Percentiles rank a stretch among this genome's conserved stretches.
These are phyloP conservation scores for Anhinga rufa DNA, from an alignment of 2,113 vertebrate species.

Conservation along the genomic window DNA sequence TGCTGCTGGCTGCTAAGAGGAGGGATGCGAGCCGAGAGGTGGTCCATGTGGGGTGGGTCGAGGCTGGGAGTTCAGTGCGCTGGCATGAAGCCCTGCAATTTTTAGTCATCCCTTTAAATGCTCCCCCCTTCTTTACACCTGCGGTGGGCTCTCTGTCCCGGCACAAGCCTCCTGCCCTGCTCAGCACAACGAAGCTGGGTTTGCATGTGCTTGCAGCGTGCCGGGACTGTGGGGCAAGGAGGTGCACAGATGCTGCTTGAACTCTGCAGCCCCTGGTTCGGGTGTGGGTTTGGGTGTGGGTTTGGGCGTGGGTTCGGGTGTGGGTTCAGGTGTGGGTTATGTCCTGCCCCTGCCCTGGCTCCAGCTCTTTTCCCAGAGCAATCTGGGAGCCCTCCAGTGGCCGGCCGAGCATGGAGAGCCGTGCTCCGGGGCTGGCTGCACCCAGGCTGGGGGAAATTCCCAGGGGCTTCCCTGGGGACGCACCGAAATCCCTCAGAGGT, in stretches of 20 bases:
- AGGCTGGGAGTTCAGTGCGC: not conserved
- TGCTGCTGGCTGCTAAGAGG: not conserved
- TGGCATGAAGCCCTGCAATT: not conserved
- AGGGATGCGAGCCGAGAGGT: not conserved
- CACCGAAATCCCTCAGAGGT: not conserved
- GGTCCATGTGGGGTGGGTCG: too few species aligned
- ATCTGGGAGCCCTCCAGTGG: not conserved
- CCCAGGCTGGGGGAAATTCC: not conserved
- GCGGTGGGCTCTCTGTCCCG: not conserved
- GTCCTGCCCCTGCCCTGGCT: not conserved
- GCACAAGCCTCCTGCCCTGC: not conserved
- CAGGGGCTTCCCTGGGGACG: not conserved
- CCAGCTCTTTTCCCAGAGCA: not conserved
- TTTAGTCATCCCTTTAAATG: not conserved
- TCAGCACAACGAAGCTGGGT: not conserved
- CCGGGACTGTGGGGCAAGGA: rapidly evolving
- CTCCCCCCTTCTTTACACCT: not conserved
- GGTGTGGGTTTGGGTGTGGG: not conserved
- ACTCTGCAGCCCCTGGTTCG: not conserved
- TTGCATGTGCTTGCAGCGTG: rapidly evolving
- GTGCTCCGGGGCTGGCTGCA: rapidly evolving
- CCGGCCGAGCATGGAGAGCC: not conserved
- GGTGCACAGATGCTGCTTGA: not conserved
- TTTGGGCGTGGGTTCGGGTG: not conserved
- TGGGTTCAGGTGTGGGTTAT: not conserved